Evolutionary conservation across 2,888 invertebrate species (phyloP).

Genomic region (Odontocolon sp.): DNA sequence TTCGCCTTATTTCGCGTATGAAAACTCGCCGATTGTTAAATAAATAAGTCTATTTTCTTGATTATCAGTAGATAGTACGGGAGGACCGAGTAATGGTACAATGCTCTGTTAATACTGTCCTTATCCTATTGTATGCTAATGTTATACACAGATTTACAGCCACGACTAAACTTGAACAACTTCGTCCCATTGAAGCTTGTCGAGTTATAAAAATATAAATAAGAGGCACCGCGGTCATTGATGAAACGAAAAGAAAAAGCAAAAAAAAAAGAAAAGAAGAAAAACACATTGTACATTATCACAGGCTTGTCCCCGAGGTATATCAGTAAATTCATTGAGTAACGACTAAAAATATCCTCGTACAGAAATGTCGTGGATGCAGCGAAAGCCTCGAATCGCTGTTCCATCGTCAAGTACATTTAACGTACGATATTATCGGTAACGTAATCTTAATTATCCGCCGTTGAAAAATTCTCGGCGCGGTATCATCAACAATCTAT

Average conservation of each 20-base stretch:
- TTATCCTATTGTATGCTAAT: slow-evolving; percentile 23
- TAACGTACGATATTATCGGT: no score
- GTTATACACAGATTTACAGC: not conserved
- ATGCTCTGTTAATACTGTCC: slow-evolving; percentile 50
- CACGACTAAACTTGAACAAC: slow-evolving; percentile 42
- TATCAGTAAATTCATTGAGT: not conserved
- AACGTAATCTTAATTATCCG: no score
- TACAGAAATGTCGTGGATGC: no score
- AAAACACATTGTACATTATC: slow-evolving; percentile 48
- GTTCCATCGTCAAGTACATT: no score
- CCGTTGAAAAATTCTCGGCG: no score
- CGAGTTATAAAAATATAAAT: slow-evolving; percentile 49
- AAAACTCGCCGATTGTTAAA: not conserved
- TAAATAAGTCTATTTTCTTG: slow-evolving; percentile 38
- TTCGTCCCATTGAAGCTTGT: slow-evolving; percentile 50
- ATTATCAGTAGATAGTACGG: slow-evolving; percentile 16
- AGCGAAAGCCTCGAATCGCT: no score
- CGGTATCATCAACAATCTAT: no score
- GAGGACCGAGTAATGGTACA: slow-evolving; percentile 53
- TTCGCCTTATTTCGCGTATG: no score
- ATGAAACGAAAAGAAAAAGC: not conserved
- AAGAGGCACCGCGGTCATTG: slow-evolving; percentile 33
- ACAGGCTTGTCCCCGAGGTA: slow-evolving; percentile 22
- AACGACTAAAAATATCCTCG: no score
- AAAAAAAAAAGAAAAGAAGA: slow-evolving; percentile 2